Conservation (phyloP, 2,888 invertebrate genomes). For the Apotomis capreana region DNA sequence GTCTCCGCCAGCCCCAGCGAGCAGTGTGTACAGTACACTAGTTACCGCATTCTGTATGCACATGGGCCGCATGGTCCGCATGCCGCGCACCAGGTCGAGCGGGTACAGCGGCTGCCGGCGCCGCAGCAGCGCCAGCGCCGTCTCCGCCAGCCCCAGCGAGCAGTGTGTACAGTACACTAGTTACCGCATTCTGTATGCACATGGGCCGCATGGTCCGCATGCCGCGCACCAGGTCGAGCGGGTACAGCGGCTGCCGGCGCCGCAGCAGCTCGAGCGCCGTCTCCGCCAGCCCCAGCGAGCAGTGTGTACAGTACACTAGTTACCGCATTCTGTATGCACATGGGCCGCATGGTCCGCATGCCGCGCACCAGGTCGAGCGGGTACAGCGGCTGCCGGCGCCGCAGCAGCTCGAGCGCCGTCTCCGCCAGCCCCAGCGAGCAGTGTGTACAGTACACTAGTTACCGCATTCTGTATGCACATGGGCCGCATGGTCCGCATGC, state of each 20-base stretch:
- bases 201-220: constrained; percentile 99
- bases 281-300: constrained; percentile 98
- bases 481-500: constrained; percentile 98
- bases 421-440: constrained; percentile 98
- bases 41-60: constrained; percentile 98
- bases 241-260: constrained; percentile 97
- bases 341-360: constrained; percentile 98
- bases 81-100: constrained; percentile 94
- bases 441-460: constrained; percentile 34
- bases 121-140: constrained; percentile 96
- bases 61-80: constrained; percentile 99
- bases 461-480: constrained; percentile 99
- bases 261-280: constrained; percentile 97
- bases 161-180: constrained; percentile 59
- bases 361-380: constrained; percentile 96
- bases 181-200: constrained; percentile 99
- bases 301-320: no score
- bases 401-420: constrained; percentile 96
- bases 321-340: constrained; percentile 99
- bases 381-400: constrained; percentile 96
- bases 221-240: constrained; percentile 94
- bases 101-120: constrained; percentile 98
- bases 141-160: constrained; percentile 98
- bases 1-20: constrained; percentile 99
- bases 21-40: constrained; percentile 59